A percentile compares a stretch with the other conserved stretches of the same genome.
Evolutionary conservation across 2,888 invertebrate genomes (phyloP).

Genomic region (Drosophila macrospina): DNA sequence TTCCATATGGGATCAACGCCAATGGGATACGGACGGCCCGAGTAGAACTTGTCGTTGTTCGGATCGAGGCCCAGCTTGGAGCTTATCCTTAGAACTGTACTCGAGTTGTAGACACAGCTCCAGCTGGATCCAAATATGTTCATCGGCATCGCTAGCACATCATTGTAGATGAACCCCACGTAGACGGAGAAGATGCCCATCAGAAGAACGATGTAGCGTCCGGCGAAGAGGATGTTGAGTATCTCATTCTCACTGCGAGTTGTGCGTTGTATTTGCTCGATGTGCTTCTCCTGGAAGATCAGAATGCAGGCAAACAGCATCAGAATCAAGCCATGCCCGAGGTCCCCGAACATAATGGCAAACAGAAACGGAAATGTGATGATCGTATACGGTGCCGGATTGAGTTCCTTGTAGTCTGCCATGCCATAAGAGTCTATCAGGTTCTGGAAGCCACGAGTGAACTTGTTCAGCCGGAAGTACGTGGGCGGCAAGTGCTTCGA

Average conservation of each 20-base stretch:
- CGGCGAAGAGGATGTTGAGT: slow-evolving; percentile 97
- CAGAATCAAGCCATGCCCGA: slow-evolving; percentile 95
- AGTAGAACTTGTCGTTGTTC: slow-evolving; percentile 79
- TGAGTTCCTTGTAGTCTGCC: slow-evolving; percentile 96
- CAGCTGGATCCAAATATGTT: slow-evolving; percentile 97
- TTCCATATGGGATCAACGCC: slow-evolving; percentile 93
- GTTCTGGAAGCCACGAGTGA: slow-evolving; percentile 92
- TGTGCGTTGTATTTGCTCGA: slow-evolving; percentile 86
- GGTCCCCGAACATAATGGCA: slow-evolving; percentile 98
- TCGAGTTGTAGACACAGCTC: slow-evolving; percentile 87
- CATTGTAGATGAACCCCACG: slow-evolving; percentile 98
- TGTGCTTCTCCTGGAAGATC: slow-evolving; percentile 91
- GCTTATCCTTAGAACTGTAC: slow-evolving; percentile 85
- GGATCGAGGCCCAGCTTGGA: slow-evolving; percentile 88
- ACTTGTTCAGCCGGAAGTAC: slow-evolving; percentile 95
- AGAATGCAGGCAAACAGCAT: slow-evolving; percentile 92
- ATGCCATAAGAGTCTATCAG: slow-evolving; percentile 97
- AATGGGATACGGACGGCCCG: slow-evolving; percentile 88
- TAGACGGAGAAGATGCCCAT: slow-evolving; percentile 99
- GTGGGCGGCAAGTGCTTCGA: slow-evolving; percentile 87
- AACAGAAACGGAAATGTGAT: slow-evolving; percentile 98
- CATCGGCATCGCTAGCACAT: slow-evolving; percentile 95
- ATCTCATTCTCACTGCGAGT: slow-evolving; percentile 91
- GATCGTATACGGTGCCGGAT: slow-evolving; percentile 95
- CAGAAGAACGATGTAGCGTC: slow-evolving; percentile 97